Percentiles rank a stretch among this genome's conserved stretches.
Evolutionary conservation across 2,113 vertebrate species (phyloP).

Genomic region (Cephalopholis sonnerati): DNA sequence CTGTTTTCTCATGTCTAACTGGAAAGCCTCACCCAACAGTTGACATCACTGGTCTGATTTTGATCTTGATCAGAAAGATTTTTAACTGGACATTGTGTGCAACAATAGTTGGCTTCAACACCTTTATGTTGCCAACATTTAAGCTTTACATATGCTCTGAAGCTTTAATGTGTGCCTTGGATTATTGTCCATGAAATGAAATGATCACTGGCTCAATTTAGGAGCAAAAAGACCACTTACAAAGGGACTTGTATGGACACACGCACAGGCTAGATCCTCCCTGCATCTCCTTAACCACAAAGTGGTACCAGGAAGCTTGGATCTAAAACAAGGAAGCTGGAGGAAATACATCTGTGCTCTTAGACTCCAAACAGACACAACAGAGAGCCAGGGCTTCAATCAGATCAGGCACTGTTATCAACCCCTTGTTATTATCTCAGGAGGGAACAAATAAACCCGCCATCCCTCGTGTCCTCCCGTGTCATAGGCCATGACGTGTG

Average conservation of each 20-base stretch:
- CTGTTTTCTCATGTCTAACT: neutral
- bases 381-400: conserved; percentile 60
- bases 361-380: conserved; percentile 60
- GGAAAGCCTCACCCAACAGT: conserved; percentile 5
- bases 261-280: neutral
- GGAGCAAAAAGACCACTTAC: neutral
- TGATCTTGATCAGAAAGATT: neutral
- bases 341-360: conserved; percentile 64
- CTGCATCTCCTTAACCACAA: conserved; percentile 20
- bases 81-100: neutral
- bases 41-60: conserved; percentile 25
- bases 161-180: neutral
- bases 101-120: neutral
- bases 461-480: conserved; percentile 44
- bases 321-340: conserved; percentile 73
- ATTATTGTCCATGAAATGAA: neutral
- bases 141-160: neutral
- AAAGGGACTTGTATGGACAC: neutral
- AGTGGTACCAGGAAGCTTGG: conserved; percentile 66
- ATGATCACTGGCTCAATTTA: neutral
- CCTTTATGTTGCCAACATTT: neutral
- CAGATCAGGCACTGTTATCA: conserved; percentile 59
- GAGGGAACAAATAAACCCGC: conserved; percentile 33
- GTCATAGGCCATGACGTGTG: conserved; percentile 25
- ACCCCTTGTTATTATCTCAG: conserved; percentile 63